Conservation (phyloP, 2,797 vertebrate species). For the Rhodeus uyekii region DNA sequence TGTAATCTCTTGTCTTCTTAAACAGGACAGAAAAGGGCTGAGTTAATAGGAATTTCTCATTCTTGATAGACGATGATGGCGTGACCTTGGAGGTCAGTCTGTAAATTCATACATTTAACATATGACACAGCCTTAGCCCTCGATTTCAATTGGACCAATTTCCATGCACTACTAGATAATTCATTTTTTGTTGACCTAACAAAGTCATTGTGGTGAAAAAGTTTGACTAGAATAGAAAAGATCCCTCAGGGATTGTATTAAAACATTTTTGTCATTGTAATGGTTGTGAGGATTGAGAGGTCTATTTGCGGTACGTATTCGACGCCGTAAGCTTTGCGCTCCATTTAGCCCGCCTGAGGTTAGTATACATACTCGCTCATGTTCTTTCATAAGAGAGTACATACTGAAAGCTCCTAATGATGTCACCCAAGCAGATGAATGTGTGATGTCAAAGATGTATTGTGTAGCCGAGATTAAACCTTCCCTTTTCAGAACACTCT, state of each 20-base stretch:
- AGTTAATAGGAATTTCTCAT: conserved; percentile 38
- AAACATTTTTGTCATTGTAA: conserved; percentile 28
- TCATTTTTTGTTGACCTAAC: conserved; percentile 28
- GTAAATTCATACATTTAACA: conserved; percentile 31
- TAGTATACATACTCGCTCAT: not conserved
- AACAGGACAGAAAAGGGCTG: conserved; percentile 25
- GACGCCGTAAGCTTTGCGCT: not conserved
- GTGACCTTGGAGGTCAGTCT: conserved; percentile 13
- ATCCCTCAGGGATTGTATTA: conserved; percentile 8
- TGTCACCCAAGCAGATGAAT: not conserved
- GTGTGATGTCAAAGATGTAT: conserved; percentile 26
- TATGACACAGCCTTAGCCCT: conserved; percentile 11
- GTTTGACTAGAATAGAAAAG: not conserved
- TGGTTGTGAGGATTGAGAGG: conserved; percentile 7
- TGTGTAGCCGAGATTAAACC: not conserved
- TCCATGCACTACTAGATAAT: conserved; percentile 1
- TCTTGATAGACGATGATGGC: not conserved
- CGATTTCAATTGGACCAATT: conserved; percentile 22
- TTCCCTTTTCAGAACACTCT: not conserved
- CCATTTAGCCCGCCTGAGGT: conserved; percentile 6
- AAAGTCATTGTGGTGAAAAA: conserved; percentile 19
- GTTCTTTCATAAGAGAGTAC: conserved; percentile 7
- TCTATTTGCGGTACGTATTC: conserved; percentile 4
- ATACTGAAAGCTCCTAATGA: not conserved
- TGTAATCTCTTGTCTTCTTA: conserved; percentile 33